Evolutionary conservation across 2,113 vertebrate genomes (phyloP), one percentile per base, ranked within the genome.

Genomic region (Percina caprodes): DNA sequence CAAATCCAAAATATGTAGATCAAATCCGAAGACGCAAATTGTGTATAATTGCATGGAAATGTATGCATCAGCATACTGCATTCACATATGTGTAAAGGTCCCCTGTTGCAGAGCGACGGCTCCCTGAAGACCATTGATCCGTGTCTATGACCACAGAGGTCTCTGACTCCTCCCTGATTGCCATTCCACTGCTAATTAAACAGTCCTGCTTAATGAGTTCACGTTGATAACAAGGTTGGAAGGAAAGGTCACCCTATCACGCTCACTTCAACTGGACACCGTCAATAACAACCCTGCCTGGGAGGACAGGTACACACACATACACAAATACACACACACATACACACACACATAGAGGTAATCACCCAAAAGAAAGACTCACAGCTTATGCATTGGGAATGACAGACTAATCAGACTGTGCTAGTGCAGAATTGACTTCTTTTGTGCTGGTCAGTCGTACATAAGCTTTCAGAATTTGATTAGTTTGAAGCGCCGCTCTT

Each of bases 171-270:
- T 86, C 84, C 84, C 84, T 84, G 85, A 89, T 89, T 86, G 85
- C 80, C 81, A 69, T 73, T 79, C 80, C 68, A 6, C 85, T 69
- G 88, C 90, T 93, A 94, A 93, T 93, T 91, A 93, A 92, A 92
- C 92, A 88, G 88, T 69, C 80, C 48, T 26, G 74, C 80, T 88
- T 92, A 92, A 93, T 81, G 86, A 90, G 88, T 86, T 84, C 65
- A 33, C 69, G 45, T 83, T 70, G 80, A 74, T 91, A 90, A 91
- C 89, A 70, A 92, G 92, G 89, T 86, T 75, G 80, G 78, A 77
- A 12, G 80, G 75, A 94, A 93, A 94, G 92, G 92, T 93, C 89
- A 92, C 55, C 77, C 74, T 14, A 79, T 86, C 85, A 73, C 0
- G 56, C 82, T 86, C 55, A 5, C 78, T 84, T 83, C 87, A 77